Conservation (phyloP, 35 echinoderm and acorn worm genomes). For the Nesometra sesokonis region DNA sequence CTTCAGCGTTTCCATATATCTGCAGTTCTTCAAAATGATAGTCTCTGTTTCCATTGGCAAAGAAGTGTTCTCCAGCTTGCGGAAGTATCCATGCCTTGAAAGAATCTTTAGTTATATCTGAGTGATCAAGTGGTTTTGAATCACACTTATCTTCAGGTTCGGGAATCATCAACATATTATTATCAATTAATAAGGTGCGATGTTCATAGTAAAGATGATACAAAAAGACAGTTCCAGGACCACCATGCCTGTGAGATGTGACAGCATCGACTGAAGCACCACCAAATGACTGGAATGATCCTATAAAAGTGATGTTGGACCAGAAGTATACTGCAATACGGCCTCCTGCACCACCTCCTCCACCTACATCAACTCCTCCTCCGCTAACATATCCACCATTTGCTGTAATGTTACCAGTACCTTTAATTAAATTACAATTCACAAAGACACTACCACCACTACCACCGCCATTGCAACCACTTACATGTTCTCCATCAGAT, state of each 20-base stretch:
- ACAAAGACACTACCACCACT: slow-evolving; percentile 62
- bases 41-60: slow-evolving; percentile 58
- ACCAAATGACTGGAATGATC: slow-evolving; percentile 53
- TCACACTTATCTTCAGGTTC: slow-evolving; percentile 15
- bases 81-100: slow-evolving; percentile 91
- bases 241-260: slow-evolving; percentile 26
- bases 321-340: slow-evolving; percentile 69
- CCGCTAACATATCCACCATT: slow-evolving; percentile 40
- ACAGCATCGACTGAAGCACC: slow-evolving; percentile 4
- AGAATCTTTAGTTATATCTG: slow-evolving; percentile 57
- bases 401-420: slow-evolving; percentile 31
- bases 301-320: slow-evolving; percentile 54
- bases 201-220: slow-evolving; percentile 73
- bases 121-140: slow-evolving; percentile 12
- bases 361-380: not conserved
- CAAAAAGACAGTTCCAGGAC: slow-evolving; percentile 78
- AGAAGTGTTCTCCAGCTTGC: slow-evolving; percentile 62
- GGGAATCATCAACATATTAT: slow-evolving; percentile 12
- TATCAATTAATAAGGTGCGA: slow-evolving; percentile 75
- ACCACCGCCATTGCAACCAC: slow-evolving; percentile 46
- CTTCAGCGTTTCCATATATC: slow-evolving; percentile 68
- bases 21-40: slow-evolving; percentile 93
- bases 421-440: slow-evolving; percentile 30
- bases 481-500: slow-evolving; percentile 40
- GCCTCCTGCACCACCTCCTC: slow-evolving; percentile 61